Evolutionary conservation across 2,113 vertebrate genomes (phyloP).

Genomic region (Neolamprologus devosi): DNA sequence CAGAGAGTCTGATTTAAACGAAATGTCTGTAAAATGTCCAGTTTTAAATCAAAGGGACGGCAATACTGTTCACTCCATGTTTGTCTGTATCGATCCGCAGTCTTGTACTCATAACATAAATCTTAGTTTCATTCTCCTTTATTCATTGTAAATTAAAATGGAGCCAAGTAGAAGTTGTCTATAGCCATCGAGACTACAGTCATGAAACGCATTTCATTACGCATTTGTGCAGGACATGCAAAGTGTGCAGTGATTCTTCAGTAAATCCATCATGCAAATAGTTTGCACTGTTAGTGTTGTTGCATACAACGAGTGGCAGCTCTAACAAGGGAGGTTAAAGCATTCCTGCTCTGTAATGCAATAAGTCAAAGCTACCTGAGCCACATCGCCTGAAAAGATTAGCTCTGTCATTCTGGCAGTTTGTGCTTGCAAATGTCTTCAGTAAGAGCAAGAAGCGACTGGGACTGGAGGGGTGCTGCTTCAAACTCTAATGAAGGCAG

Average conservation of each 20-base stretch:
- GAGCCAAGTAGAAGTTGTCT: background rate
- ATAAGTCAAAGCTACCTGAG: constrained; percentile 43
- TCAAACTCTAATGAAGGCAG: constrained; percentile 54
- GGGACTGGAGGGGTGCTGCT: background rate
- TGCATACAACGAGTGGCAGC: background rate
- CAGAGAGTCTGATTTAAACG: background rate
- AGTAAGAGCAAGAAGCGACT: background rate
- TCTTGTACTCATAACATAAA: background rate
- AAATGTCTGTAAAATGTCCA: background rate
- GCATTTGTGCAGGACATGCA: background rate
- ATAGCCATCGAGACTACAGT: background rate
- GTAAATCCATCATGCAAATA: background rate
- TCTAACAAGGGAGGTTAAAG: constrained; percentile 23
- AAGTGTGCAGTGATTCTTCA: background rate
- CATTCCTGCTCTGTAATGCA: constrained; percentile 44
- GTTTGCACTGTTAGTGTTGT: background rate
- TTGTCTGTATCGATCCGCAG: background rate
- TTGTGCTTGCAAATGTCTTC: background rate
- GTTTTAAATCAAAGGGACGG: background rate
- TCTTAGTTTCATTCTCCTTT: background rate
- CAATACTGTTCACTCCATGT: background rate
- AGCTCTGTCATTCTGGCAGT: background rate
- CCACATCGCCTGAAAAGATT: constrained; percentile 56
- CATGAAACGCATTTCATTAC: background rate
- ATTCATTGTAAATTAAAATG: background rate